Evolutionary conservation across 2,113 vertebrate species (phyloP).

Genomic region (Micronisus gabar): DNA sequence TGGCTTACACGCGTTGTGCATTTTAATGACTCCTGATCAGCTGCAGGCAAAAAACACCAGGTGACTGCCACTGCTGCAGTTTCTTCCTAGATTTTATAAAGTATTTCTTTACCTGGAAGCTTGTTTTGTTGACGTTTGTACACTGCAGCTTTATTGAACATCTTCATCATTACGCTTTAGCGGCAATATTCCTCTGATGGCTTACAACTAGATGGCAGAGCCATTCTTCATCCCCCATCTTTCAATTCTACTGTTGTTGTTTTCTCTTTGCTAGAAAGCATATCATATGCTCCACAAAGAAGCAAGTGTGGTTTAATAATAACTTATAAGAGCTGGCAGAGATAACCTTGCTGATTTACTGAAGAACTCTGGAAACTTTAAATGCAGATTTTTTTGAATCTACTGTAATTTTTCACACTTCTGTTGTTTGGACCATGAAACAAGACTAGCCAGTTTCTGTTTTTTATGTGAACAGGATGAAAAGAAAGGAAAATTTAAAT

Average conservation of each 20-base stretch:
- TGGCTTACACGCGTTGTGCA: fast-evolving
- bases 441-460: background rate
- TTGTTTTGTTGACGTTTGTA: background rate
- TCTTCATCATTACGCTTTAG: background rate
- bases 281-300: background rate
- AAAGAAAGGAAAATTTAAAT: background rate
- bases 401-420: background rate
- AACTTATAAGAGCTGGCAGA: background rate
- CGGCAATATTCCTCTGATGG: background rate
- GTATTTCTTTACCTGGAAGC: background rate
- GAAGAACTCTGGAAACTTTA: background rate
- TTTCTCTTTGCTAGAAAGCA: background rate
- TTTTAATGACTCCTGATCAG: background rate
- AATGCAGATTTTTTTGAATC: background rate
- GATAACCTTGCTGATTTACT: background rate
- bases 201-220: background rate
- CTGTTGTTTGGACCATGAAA: background rate
- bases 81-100: background rate
- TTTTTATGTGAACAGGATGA: background rate
- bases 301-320: background rate
- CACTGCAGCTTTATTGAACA: background rate
- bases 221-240: background rate
- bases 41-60: background rate
- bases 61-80: background rate
- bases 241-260: background rate